A percentile compares a stretch with the other conserved stretches of the same genome.
These are phyloP conservation scores for Athalia rosae DNA, from an alignment of 2,888 invertebrate genomes.

Conservation along the genomic window DNA sequence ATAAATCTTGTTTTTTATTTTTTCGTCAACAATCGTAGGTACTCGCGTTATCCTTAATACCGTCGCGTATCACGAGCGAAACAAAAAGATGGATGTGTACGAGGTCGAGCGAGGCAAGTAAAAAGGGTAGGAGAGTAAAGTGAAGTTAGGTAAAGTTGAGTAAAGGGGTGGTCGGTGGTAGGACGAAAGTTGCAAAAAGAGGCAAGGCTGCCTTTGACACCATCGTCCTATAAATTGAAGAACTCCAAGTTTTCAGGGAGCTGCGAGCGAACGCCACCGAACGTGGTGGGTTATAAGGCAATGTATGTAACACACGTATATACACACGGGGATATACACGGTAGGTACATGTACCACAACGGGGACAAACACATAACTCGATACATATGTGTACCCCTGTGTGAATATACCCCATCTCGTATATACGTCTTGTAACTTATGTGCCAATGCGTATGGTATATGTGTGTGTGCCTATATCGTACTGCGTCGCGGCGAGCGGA, in stretches of 20 bases:
- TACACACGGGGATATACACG: neutral
- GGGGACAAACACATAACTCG: neutral
- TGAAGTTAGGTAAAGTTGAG: conserved; percentile 32
- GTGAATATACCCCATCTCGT: too few species aligned
- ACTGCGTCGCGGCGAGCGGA: too few species aligned
- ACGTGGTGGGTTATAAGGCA: neutral
- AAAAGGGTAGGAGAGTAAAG: neutral
- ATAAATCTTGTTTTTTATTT: too few species aligned
- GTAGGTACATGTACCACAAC: neutral
- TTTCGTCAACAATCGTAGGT: too few species aligned
- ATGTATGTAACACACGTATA: neutral
- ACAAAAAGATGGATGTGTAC: neutral
- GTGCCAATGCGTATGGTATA: too few species aligned
- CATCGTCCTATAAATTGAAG: conserved; percentile 66
- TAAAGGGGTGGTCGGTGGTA: conserved; percentile 1
- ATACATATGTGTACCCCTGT: too few species aligned
- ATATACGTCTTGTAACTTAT: too few species aligned
- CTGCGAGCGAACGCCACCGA: neutral
- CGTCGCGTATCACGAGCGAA: neutral
- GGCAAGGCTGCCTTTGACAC: conserved; percentile 32
- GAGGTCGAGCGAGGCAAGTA: neutral
- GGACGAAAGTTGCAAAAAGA: conserved; percentile 1
- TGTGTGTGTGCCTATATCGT: too few species aligned
- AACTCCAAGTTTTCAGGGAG: conserved; percentile 58
- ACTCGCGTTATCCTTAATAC: too few species aligned